phyloP scores from a whole-genome alignment of 1,140 invertebrate species.

The Metaphire vulgaris region DNA sequence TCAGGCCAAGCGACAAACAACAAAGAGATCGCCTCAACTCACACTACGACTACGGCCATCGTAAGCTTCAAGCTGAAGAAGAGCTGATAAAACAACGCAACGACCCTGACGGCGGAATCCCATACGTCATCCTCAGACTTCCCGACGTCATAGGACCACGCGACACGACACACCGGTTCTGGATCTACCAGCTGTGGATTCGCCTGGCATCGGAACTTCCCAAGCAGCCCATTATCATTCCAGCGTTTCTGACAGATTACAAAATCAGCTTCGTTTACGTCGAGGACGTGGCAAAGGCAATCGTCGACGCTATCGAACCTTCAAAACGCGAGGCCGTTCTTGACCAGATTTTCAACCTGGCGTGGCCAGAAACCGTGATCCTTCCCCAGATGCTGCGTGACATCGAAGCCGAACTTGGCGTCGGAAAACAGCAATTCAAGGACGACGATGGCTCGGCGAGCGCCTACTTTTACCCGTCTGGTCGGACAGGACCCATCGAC shows the following conservation, averaged over 20 bases:
- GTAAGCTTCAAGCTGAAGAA: constrained; percentile 51
- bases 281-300: constrained; percentile 51
- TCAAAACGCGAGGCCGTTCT: constrained; percentile 31
- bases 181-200: constrained; percentile 56
- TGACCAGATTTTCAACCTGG: constrained; percentile 53
- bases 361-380: constrained; percentile 42
- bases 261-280: constrained; percentile 53
- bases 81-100: constrained; percentile 37
- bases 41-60: constrained; percentile 51
- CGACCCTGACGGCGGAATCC: constrained; percentile 35
- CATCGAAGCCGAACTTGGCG: constrained; percentile 37
- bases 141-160: constrained; percentile 55
- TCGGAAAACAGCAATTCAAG: constrained; percentile 37
- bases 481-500: constrained; percentile 49
- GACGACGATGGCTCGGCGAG: constrained; percentile 33
- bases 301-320: constrained; percentile 36
- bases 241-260: constrained; percentile 38
- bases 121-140: constrained; percentile 52
- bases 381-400: constrained; percentile 40
- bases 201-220: constrained; percentile 38
- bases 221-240: constrained; percentile 44
- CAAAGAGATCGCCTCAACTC: constrained; percentile 36
- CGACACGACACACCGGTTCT: constrained; percentile 54
- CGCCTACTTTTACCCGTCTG: constrained; percentile 52
- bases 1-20: constrained; percentile 43